Evolutionary conservation across 2,113 vertebrate species (phyloP).

Genomic region (Sebastes fasciatus): DNA sequence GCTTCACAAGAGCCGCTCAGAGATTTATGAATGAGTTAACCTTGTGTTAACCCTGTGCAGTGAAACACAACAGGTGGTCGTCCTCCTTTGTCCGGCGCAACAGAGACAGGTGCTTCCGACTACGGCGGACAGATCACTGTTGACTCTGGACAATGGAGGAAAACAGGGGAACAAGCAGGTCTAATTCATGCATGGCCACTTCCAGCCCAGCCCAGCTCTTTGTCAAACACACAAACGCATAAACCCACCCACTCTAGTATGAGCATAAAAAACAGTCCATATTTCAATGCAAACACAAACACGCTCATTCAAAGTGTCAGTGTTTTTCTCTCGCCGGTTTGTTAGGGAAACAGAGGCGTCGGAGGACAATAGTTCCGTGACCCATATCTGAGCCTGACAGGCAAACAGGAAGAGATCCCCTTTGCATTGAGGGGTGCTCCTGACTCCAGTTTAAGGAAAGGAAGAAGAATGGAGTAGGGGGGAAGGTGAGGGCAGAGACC

Average conservation of each 20-base stretch:
- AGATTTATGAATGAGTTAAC: conserved; percentile 57
- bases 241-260: conserved; percentile 24
- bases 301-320: conserved; percentile 51
- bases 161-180: conserved; percentile 51
- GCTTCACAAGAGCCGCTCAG: not conserved
- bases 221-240: conserved; percentile 54
- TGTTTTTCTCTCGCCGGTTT: conserved; percentile 9
- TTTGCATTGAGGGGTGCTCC: conserved; percentile 56
- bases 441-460: conserved; percentile 49
- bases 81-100: conserved; percentile 61
- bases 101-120: conserved; percentile 79
- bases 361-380: conserved; percentile 63
- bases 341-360: conserved; percentile 50
- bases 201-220: conserved; percentile 18
- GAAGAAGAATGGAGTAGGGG: conserved; percentile 42
- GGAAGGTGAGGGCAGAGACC: not conserved
- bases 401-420: conserved; percentile 76
- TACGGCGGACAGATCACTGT: conserved; percentile 42
- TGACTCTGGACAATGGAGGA: conserved; percentile 68
- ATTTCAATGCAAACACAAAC: conserved; percentile 55
- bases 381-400: conserved; percentile 53
- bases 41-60: conserved; percentile 53
- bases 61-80: conserved; percentile 73
- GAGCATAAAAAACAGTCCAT: conserved; percentile 31
- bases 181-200: conserved; percentile 61